Percentiles rank a stretch among this genome's conserved stretches.
Evolutionary conservation across 2,888 invertebrate genomes (phyloP).

Genomic region (Morpho helenor): DNA sequence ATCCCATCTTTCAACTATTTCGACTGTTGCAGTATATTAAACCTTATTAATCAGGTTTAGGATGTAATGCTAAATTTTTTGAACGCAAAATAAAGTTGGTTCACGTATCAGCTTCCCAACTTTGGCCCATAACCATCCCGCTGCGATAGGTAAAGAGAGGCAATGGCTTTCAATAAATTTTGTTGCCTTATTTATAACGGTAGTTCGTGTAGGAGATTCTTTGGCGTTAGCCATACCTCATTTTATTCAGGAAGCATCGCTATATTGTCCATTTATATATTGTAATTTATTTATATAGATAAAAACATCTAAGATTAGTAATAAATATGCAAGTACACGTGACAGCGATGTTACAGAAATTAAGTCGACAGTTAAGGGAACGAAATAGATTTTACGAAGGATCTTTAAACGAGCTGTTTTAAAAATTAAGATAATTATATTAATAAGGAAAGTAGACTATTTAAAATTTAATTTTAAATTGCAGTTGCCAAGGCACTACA

Average conservation of each 20-base stretch:
- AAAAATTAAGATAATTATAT: too few relatives aligned
- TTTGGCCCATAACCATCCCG: constrained; percentile 58
- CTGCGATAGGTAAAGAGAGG: constrained; percentile 59
- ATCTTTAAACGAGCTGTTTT: too few relatives aligned
- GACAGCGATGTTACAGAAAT: too few relatives aligned
- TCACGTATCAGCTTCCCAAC: constrained; percentile 48
- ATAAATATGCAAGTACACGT: too few relatives aligned
- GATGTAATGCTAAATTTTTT: constrained; percentile 1
- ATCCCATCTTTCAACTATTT: constrained; percentile 15
- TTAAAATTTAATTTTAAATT: too few relatives aligned
- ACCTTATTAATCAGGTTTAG: constrained; percentile 17
- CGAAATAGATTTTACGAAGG: too few relatives aligned
- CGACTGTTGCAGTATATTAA: constrained; percentile 16
- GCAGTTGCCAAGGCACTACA: too few relatives aligned
- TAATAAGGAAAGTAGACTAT: too few relatives aligned
- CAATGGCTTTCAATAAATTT: constrained; percentile 55
- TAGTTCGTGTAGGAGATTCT: constrained; percentile 38
- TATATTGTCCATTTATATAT: too few relatives aligned
- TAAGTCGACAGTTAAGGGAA: too few relatives aligned
- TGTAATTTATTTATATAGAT: too few relatives aligned
- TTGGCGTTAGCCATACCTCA: constrained; percentile 31
- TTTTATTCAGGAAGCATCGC: not conserved
- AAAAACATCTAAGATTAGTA: too few relatives aligned
- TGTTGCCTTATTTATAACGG: constrained; percentile 44
- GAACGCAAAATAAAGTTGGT: constrained; percentile 29